Conservation (phyloP, 2,888 invertebrate genomes). For the Protula sp. region DNA sequence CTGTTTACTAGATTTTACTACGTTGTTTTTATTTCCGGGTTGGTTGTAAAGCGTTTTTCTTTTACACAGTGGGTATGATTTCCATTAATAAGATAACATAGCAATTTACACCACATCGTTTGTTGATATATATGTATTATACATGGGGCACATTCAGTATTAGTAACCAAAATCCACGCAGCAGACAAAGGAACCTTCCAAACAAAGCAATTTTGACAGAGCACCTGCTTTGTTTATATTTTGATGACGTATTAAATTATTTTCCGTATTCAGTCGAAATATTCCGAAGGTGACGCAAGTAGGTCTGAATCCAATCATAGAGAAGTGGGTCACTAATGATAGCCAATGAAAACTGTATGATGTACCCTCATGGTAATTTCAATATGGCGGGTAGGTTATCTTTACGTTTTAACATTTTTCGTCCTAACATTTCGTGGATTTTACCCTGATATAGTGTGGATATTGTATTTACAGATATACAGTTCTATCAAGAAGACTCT, state of each 20-base stretch:
- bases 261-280: not conserved
- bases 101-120: too few species aligned
- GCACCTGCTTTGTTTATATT: not conserved
- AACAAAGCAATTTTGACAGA: too few species aligned
- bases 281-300: not conserved
- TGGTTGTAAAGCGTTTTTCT: too few species aligned
- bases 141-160: too few species aligned
- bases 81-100: too few species aligned
- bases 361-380: not conserved
- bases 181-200: too few species aligned
- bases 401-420: not conserved
- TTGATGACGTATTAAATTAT: not conserved
- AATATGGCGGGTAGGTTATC: not conserved
- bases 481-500: slow-evolving; percentile 42
- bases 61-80: too few species aligned
- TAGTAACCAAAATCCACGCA: too few species aligned
- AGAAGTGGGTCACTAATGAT: not conserved
- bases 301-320: not conserved
- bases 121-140: too few species aligned
- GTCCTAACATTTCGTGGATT: not conserved
- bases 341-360: not conserved
- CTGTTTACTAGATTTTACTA: too few species aligned
- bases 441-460: not conserved
- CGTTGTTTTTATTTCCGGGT: too few species aligned
- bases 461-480: slow-evolving; percentile 43